Base-by-base conservation (phyloP, 2,888 invertebrate genomes). In the Drosophila basisetae region DNA sequence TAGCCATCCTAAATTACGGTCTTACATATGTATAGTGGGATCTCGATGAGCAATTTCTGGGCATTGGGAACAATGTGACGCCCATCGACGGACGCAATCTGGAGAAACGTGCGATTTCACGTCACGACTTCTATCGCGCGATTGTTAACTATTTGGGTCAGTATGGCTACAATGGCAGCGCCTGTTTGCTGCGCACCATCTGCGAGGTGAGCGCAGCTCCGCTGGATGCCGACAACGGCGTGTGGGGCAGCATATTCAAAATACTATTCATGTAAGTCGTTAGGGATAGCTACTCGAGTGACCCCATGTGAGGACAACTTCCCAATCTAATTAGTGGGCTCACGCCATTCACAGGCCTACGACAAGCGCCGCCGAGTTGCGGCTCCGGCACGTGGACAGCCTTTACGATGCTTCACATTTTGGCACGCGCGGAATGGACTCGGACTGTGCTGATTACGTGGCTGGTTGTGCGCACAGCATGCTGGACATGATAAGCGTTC, bases 191-290 rank as follows among this genome's bases (percentile, higher is more conserved):
- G 75, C 94, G 95, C 78, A 94, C 95, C 56, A 95, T 96, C 88
- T 96, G 96, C 86, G 96, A 96, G 91, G 94, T 95, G 68, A 94
- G 95, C 59, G 94, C 86, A 47, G 52, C 79, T 13, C 89, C 91
- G 2, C 56, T 93, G 64, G 89, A 91, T 65, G 84, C 67, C 37
- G 87, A 94, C 84, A 95, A 95, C 90, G 96, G 96, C n/a, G 93
- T 96, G 49, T 87, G 96, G 64, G 95, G 96, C 33, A 95, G 95
- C 91, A 91, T 96, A 73, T 93, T 96, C 43, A 95, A 96, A 88
- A 94, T 96, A 43, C 90, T 96, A 70, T 94, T 96, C 73, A 95
- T 95, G 96, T 96, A 94, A 95, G 95, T 83, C 61, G 7, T n/a
- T 9, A 16, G 49, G 16, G 22, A 35, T 39, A 16, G 22, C 22